A percentile compares a stretch with the other conserved stretches of the same genome.
Evolutionary conservation across 1,140 invertebrate genomes (phyloP).

Genomic region (Drosophila auraria): DNA sequence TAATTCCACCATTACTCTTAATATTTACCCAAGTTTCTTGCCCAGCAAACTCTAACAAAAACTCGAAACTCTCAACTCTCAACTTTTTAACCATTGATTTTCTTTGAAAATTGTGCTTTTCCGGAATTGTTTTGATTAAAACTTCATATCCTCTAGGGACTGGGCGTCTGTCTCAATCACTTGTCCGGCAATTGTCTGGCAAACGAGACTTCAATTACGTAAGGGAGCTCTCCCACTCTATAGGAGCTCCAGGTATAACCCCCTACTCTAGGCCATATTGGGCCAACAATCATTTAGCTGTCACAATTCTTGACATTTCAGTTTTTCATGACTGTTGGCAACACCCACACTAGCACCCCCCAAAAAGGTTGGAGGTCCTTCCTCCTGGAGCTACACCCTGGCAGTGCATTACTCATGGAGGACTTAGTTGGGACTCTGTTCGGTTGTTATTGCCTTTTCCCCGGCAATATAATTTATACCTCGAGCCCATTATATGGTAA

Average conservation of each 20-base stretch:
- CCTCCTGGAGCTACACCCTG: slow-evolving; percentile 5
- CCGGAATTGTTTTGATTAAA: slow-evolving; percentile 35
- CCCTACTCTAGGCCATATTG: slow-evolving; percentile 40
- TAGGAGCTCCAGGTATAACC: too few relatives aligned
- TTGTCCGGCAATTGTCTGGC: slow-evolving; percentile 45
- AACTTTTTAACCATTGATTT: slow-evolving; percentile 31
- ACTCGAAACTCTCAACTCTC: not conserved
- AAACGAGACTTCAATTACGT: slow-evolving; percentile 50
- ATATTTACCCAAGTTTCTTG: not conserved
- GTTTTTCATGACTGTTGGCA: slow-evolving; percentile 57
- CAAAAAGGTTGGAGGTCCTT: not conserved
- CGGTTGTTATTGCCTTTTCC: slow-evolving; percentile 35
- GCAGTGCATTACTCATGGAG: slow-evolving; percentile 57
- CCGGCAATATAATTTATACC: slow-evolving; percentile 63
- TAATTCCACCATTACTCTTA: not conserved
- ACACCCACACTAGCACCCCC: slow-evolving; percentile 36
- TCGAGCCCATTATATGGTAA: slow-evolving; percentile 57
- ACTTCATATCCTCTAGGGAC: slow-evolving; percentile 15
- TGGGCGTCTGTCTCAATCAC: slow-evolving; percentile 36
- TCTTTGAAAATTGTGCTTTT: slow-evolving; percentile 11
- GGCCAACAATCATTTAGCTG: slow-evolving; percentile 66
- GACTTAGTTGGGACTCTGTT: slow-evolving; percentile 14
- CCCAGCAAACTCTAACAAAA: not conserved
- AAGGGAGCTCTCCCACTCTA: too few relatives aligned
- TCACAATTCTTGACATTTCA: slow-evolving; percentile 67